These are phyloP conservation scores for Antitype chi DNA, from an alignment of 2,888 invertebrate species.

Conservation along the genomic window DNA sequence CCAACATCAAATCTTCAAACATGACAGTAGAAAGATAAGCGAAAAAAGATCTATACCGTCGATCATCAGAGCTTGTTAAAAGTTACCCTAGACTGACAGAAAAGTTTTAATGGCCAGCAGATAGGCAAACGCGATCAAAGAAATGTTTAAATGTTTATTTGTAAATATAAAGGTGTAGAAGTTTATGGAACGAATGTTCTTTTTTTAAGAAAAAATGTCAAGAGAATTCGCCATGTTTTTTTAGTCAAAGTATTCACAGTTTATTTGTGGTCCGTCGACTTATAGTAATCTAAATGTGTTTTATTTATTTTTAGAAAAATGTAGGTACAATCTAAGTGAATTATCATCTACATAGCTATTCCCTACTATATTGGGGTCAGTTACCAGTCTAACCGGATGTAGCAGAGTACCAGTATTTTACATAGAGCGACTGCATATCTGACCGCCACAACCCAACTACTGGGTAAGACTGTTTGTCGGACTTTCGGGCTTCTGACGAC, in stretches of 20 bases:
- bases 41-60: slow-evolving; percentile 61
- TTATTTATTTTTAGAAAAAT: neutral
- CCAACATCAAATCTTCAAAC: slow-evolving; percentile 41
- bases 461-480: too few relatives aligned
- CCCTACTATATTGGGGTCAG: too few relatives aligned
- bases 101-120: slow-evolving; percentile 67
- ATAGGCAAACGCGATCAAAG: slow-evolving; percentile 67
- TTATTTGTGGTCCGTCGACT: neutral
- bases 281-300: neutral
- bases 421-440: too few relatives aligned
- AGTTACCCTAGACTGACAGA: slow-evolving; percentile 54
- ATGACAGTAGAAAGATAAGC: slow-evolving; percentile 57
- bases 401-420: too few relatives aligned
- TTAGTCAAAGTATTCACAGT: neutral
- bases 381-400: too few relatives aligned
- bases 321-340: too few relatives aligned
- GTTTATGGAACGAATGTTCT: slow-evolving; percentile 30
- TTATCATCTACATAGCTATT: too few relatives aligned
- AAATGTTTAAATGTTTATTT: slow-evolving; percentile 65
- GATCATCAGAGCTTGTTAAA: slow-evolving; percentile 69
- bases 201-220: neutral
- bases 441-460: too few relatives aligned
- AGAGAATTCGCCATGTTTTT: neutral
- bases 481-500: too few relatives aligned
- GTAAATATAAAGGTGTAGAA: slow-evolving; percentile 54